Evolutionary conservation across 1,140 invertebrate genomes (phyloP), one percentile per base, ranked within the genome.

Genomic region (Lutraria rhynchaena): DNA sequence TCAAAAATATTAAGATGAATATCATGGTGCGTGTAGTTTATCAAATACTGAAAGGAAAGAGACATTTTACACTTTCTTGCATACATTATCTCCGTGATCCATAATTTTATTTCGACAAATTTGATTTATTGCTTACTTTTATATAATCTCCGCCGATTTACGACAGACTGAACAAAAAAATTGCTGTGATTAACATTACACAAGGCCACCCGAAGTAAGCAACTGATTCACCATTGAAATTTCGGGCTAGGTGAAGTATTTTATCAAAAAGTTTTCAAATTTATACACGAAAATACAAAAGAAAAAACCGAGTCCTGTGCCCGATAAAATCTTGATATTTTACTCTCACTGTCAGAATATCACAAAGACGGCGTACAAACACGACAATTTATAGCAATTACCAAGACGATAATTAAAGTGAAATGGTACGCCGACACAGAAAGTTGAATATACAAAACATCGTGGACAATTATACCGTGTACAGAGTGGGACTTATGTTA

Each of bases 271-370:
- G 27, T 67, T 67, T 44, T 58, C 33, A 49, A 41, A 77, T 67
- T 77, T 77, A 77, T 67, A 37, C 75, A n/a, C 37, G 1, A 29
- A 13, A 29, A 11, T 19, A 80, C 76, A 80, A 80, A 80, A 44
- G 55, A 19, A 41, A 49, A 69, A 57, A 46, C 9, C 27, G 7
- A 55, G n/a, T 67, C 63, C 67, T 27, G 19, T 37, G n/a, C 41
- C 37, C 37, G 76, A 80, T 80, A 80, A 69, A 27, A 80, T 80
- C 76, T 60, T 60, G 76, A 80, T 80, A 80, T 80, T 69, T 80
- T 80, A 80, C 76, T 80, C 76, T 27, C 13, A 46, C 35, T 80
- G 76, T 80, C 76, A 80, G 19, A 46, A 11, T 49, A 49, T 67
- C 60, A 70, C 63, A 70, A 70, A 57, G 46, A 49, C 5, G 15